A percentile compares a stretch with the other conserved stretches of the same genome.
These are phyloP conservation scores for Acrocephalus kingi DNA, from an alignment of 2,113 vertebrate species.

Conservation along the genomic window DNA sequence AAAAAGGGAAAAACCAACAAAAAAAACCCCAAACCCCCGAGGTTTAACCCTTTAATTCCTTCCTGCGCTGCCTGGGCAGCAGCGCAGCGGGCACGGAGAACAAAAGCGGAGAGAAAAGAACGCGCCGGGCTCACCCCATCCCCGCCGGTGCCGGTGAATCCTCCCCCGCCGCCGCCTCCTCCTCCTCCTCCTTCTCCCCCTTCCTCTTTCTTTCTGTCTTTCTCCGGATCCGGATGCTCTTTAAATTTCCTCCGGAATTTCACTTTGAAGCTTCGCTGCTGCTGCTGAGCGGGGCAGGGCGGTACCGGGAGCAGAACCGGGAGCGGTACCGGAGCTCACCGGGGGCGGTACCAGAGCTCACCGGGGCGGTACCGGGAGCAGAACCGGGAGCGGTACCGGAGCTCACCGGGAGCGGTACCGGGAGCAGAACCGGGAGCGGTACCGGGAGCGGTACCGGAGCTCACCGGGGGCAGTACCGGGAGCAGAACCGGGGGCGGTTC, in stretches of 20 bases:
- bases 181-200: not conserved
- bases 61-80: not conserved
- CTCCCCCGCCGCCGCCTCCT: not conserved
- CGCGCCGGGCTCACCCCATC: slow-evolving; percentile 47
- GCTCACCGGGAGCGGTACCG: too few relatives aligned
- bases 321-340: too few relatives aligned
- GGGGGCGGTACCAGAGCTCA: too few relatives aligned
- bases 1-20: too few relatives aligned
- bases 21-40: not conserved
- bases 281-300: not conserved
- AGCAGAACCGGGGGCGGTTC: too few relatives aligned
- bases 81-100: not conserved
- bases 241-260: slow-evolving; percentile 70
- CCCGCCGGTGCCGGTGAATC: not conserved
- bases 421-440: too few relatives aligned
- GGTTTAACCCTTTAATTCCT: not conserved
- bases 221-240: slow-evolving; percentile 73
- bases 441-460: too few relatives aligned
- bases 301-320: not conserved
- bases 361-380: too few relatives aligned
- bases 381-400: too few relatives aligned
- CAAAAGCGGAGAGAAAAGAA: not conserved
- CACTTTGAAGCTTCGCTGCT: slow-evolving; percentile 23
- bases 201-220: slow-evolving; percentile 19
- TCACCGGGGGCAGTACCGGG: too few relatives aligned